These are phyloP conservation scores for Heliornis fulica DNA, from an alignment of 2,113 vertebrate species.

Conservation along the genomic window DNA sequence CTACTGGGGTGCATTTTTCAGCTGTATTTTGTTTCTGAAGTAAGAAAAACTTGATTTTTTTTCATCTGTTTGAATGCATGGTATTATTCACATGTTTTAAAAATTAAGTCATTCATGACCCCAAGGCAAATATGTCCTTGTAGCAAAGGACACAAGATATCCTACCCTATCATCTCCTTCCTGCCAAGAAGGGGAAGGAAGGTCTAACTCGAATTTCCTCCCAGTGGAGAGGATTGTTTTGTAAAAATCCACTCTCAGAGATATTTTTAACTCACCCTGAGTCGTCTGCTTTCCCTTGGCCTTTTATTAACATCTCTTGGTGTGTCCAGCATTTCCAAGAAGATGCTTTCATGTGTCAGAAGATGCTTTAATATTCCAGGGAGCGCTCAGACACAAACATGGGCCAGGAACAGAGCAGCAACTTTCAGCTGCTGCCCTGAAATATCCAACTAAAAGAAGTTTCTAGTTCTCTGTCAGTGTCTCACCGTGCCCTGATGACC, in stretches of 20 bases:
- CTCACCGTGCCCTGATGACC: background rate
- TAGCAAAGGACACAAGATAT: background rate
- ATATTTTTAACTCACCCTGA: constrained; percentile 15
- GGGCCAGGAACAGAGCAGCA: background rate
- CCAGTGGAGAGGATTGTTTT: background rate
- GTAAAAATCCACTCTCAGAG: background rate
- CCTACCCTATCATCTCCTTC: too few relatives aligned
- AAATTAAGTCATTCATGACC: background rate
- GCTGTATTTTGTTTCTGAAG: background rate
- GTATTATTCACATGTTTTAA: background rate
- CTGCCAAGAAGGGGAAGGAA: background rate
- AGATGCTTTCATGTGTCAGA: background rate
- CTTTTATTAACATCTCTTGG: background rate
- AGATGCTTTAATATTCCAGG: background rate
- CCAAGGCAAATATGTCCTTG: background rate
- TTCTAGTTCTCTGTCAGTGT: background rate
- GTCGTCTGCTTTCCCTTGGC: background rate
- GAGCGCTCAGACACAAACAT: background rate
- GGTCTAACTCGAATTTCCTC: constrained; percentile 23
- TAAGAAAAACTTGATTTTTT: background rate
- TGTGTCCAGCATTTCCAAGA: background rate
- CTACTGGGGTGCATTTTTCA: background rate
- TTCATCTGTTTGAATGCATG: background rate
- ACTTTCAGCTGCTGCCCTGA: background rate
- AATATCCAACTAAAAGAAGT: background rate